Evolutionary conservation across 1,140 invertebrate species (phyloP).

Genomic region (Berghia stephanieae): DNA sequence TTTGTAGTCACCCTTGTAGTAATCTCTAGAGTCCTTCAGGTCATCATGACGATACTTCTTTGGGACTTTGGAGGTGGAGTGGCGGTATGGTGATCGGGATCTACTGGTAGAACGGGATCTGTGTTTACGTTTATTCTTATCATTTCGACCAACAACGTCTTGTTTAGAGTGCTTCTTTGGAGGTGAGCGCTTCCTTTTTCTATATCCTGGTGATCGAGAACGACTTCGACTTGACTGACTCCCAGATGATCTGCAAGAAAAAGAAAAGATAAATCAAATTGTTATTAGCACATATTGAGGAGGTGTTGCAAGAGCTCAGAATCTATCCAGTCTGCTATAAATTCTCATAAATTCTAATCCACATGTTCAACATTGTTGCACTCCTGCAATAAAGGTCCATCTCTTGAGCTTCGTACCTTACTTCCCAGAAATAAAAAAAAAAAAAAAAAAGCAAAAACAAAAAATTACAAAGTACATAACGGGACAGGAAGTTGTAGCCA

Average conservation of each 20-base stretch:
- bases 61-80: constrained; percentile 11
- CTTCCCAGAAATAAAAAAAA: too few relatives aligned
- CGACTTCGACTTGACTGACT: constrained; percentile 39
- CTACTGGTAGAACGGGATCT: constrained; percentile 27
- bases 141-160: constrained; percentile 2
- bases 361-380: too few relatives aligned
- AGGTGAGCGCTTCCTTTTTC: constrained; percentile 32
- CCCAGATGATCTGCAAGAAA: constrained; percentile 37
- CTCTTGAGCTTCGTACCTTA: too few relatives aligned
- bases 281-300: neutral
- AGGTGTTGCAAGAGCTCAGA: constrained; percentile 1
- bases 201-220: constrained; percentile 35
- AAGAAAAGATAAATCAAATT: neutral
- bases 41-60: constrained; percentile 26
- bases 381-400: too few relatives aligned
- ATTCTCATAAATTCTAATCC: too few relatives aligned
- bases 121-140: constrained; percentile 32
- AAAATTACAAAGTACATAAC: neutral
- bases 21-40: neutral
- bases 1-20: constrained; percentile 15
- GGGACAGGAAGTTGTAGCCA: neutral
- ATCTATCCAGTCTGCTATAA: neutral
- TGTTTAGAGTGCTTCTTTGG: neutral
- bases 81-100: constrained; percentile 24
- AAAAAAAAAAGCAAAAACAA: neutral